These are phyloP conservation scores for Aplidium turbinatum DNA, from an alignment of 23 tunicate genomes.

Conservation along the genomic window DNA sequence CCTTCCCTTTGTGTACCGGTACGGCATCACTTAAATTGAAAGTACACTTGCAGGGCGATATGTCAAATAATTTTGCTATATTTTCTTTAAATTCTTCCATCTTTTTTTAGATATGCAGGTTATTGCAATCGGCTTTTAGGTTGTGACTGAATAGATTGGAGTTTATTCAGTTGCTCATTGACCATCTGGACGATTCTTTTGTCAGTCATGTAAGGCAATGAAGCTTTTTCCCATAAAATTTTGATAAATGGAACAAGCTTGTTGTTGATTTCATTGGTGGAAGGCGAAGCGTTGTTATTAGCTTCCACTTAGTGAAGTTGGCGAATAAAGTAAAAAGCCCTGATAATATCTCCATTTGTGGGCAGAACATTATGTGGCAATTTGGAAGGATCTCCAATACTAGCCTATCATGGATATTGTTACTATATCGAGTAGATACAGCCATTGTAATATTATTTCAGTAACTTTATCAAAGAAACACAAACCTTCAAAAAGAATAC, in stretches of 20 bases:
- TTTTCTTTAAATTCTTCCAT: slow-evolving; percentile 8
- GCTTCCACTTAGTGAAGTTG: slow-evolving; percentile 8
- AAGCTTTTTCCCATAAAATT: slow-evolving; percentile 14
- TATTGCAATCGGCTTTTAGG: slow-evolving; percentile 4
- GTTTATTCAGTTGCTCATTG: slow-evolving; percentile 6
- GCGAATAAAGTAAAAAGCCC: slow-evolving; percentile 2
- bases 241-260: slow-evolving; percentile 2
- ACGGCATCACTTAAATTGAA: neutral
- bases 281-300: neutral
- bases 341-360: slow-evolving; percentile 16
- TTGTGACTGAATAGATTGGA: slow-evolving; percentile 1
- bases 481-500: no score
- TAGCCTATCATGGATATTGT: no score
- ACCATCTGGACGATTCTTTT: slow-evolving; percentile 10
- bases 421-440: no score
- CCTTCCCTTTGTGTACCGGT: slow-evolving; percentile 7
- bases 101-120: slow-evolving; percentile 17
- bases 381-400: no score
- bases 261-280: neutral
- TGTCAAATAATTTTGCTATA: neutral
- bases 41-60: slow-evolving; percentile 1
- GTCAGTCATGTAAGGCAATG: slow-evolving; percentile 16
- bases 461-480: no score
- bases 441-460: no score
- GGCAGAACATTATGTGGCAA: no score